Conservation (phyloP, 2,113 vertebrate genomes). For the Myrmecobius fasciatus region DNA sequence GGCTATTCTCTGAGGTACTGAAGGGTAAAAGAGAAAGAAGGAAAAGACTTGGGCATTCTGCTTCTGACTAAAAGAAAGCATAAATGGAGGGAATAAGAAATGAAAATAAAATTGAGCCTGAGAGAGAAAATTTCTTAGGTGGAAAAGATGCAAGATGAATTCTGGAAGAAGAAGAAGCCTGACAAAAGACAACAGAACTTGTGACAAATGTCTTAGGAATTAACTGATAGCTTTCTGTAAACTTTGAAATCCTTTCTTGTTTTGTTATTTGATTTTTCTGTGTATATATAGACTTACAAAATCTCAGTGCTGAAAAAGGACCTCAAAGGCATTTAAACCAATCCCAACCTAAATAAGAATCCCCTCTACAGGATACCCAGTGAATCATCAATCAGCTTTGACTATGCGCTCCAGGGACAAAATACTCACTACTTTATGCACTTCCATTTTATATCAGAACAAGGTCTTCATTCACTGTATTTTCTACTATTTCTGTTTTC, state of each 20-base stretch:
- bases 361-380: background rate
- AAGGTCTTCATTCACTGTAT: background rate
- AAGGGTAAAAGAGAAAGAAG: background rate
- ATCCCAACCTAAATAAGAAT: background rate
- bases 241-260: background rate
- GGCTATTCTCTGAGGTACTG: background rate
- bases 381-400: background rate
- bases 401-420: background rate
- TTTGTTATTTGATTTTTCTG: background rate
- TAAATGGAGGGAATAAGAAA: background rate
- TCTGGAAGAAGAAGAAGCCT: background rate
- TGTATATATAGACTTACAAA: background rate
- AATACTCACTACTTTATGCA: background rate
- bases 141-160: background rate
- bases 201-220: background rate
- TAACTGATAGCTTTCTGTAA: background rate
- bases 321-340: background rate
- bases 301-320: background rate
- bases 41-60: background rate
- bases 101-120: background rate
- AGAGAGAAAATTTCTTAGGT: background rate
- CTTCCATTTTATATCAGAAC: background rate
- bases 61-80: background rate
- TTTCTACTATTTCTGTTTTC: background rate
- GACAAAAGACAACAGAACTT: background rate